A percentile compares a stretch with the other conserved stretches of the same genome.
Evolutionary conservation across 2,888 invertebrate species (phyloP).

Genomic region (Gryllus longicercus): DNA sequence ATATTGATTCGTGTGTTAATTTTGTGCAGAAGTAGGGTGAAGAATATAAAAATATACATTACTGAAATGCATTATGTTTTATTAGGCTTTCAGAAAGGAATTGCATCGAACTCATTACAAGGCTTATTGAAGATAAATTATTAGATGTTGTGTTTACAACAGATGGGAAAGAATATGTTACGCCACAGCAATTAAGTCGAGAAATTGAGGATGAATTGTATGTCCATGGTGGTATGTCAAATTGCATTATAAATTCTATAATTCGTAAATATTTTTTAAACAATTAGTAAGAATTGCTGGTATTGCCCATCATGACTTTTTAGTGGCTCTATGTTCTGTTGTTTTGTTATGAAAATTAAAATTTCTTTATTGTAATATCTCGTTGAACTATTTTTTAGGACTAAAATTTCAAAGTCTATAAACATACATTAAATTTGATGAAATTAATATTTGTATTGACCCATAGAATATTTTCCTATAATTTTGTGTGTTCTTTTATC

Average conservation of each 20-base stretch:
- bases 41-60: not conserved
- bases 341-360: too few relatives aligned
- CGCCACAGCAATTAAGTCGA: conserved; percentile 80
- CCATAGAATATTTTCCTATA: not conserved
- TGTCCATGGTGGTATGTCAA: conserved; percentile 64
- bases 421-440: not conserved
- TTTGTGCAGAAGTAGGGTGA: not conserved
- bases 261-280: not conserved
- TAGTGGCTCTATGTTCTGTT: too few relatives aligned
- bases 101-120: conserved; percentile 91
- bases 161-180: conserved; percentile 97
- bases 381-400: too few relatives aligned
- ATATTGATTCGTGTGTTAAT: not conserved
- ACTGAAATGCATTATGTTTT: conserved; percentile 18
- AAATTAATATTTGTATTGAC: not conserved
- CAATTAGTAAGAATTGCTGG: not conserved
- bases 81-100: conserved; percentile 90
- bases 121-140: conserved; percentile 75
- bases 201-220: conserved; percentile 90
- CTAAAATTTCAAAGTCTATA: not conserved
- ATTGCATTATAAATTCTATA: conserved; percentile 19
- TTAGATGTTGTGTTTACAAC: conserved; percentile 90
- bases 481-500: too few relatives aligned
- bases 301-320: not conserved
- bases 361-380: too few relatives aligned